Conservation (phyloP, 2,888 invertebrate genomes). For the Tachina lurida region DNA sequence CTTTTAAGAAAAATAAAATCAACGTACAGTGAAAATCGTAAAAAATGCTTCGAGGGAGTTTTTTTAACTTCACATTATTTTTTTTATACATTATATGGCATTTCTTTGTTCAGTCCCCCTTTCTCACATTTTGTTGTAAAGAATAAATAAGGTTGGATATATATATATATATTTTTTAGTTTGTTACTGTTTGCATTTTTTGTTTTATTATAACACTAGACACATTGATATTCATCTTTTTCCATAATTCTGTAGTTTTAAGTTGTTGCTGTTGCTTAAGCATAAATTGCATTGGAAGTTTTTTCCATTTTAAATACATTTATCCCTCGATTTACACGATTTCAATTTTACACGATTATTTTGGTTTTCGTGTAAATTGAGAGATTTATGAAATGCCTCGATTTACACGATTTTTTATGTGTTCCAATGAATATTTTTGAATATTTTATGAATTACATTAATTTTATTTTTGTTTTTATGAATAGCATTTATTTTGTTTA, state of each 20-base stretch:
- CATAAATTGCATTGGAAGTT: conserved; percentile 62
- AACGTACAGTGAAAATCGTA: conserved; percentile 17
- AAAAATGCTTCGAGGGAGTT: conserved; percentile 66
- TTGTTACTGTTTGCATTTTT: conserved; percentile 7
- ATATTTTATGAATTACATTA: too few species aligned
- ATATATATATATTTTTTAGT: not conserved
- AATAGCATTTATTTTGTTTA: too few species aligned
- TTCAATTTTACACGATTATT: too few species aligned
- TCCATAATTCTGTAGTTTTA: conserved; percentile 17
- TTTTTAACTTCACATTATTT: conserved; percentile 38
- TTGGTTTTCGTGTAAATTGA: too few species aligned
- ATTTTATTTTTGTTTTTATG: too few species aligned
- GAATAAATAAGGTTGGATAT: not conserved
- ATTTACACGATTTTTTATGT: too few species aligned
- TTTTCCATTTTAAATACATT: conserved; percentile 3
- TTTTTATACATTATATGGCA: not conserved
- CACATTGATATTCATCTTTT: conserved; percentile 67
- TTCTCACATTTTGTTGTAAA: conserved; percentile 54
- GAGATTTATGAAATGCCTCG: too few species aligned
- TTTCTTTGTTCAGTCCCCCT: conserved; percentile 33
- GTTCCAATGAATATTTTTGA: too few species aligned
- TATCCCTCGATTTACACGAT: too few species aligned
- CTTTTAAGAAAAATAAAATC: conserved; percentile 36
- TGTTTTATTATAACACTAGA: conserved; percentile 62
- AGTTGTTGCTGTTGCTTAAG: conserved; percentile 31